Evolutionary conservation across 2,113 vertebrate species (phyloP).

Genomic region (Rissa tridactyla): DNA sequence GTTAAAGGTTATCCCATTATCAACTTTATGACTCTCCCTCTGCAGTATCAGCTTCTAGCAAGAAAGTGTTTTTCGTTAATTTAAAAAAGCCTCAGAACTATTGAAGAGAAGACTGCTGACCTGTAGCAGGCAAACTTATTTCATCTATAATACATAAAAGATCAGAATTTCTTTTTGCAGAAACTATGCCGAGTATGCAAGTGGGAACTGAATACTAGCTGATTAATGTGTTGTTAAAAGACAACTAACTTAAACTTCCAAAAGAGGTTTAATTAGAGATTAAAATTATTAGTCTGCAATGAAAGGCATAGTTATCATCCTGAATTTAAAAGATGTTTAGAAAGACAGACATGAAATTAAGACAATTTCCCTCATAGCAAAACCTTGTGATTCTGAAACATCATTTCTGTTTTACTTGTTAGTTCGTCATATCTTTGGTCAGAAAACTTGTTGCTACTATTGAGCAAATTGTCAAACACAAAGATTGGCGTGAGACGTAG

Average conservation of each 20-base stretch:
- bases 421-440: neutral
- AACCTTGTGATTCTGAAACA: neutral
- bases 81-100: neutral
- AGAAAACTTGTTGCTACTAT: neutral
- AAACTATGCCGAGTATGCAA: neutral
- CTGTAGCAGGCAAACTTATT: neutral
- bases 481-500: neutral
- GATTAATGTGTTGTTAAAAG: neutral
- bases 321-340: neutral
- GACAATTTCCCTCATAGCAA: neutral
- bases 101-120: neutral
- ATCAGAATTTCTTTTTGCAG: neutral
- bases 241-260: neutral
- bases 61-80: neutral
- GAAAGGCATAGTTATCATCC: neutral
- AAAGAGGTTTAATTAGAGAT: neutral
- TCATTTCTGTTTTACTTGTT: neutral
- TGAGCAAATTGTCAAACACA: neutral
- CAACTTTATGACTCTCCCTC: neutral
- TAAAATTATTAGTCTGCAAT: neutral
- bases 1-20: neutral
- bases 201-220: neutral
- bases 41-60: neutral
- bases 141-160: conserved; percentile 58
- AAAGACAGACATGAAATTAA: neutral